These are phyloP conservation scores for Phytoseiulus persimilis DNA, from an alignment of 2,888 invertebrate species.

Conservation along the genomic window DNA sequence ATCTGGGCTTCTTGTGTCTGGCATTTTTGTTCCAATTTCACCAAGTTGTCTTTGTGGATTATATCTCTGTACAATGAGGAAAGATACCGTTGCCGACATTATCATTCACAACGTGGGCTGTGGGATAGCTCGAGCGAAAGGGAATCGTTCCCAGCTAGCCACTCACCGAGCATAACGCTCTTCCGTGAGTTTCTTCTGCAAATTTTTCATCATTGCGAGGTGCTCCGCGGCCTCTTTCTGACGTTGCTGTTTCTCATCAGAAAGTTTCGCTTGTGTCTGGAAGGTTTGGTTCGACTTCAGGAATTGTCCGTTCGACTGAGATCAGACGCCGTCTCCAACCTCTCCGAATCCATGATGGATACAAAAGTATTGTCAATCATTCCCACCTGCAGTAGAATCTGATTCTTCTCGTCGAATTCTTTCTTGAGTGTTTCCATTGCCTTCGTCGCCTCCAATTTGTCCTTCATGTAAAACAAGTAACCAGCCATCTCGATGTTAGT, in stretches of 20 bases:
- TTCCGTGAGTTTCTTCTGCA: slow-evolving; percentile 26
- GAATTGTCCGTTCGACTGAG: too few species aligned
- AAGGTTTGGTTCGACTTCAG: too few species aligned
- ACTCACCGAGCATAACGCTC: slow-evolving; percentile 18
- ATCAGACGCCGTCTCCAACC: too few species aligned
- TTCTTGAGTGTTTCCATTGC: background rate
- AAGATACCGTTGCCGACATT: background rate
- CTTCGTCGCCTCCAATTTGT: slow-evolving; percentile 28
- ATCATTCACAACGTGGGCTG: background rate
- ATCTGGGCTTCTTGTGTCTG: slow-evolving; percentile 17
- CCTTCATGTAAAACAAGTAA: background rate
- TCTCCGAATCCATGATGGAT: background rate
- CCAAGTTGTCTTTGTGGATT: slow-evolving; percentile 16
- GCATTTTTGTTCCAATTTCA: slow-evolving; percentile 26
- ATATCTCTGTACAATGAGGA: background rate
- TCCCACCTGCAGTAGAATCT: background rate
- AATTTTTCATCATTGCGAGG: slow-evolving; percentile 28
- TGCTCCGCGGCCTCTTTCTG: slow-evolving; percentile 24
- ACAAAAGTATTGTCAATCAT: background rate
- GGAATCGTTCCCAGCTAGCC: too few species aligned
- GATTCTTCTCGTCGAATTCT: slow-evolving; percentile 9
- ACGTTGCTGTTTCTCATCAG: background rate
- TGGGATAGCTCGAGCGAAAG: too few species aligned
- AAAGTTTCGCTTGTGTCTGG: slow-evolving; percentile 19
- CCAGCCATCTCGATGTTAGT: background rate